Evolutionary conservation across 2,888 invertebrate genomes (phyloP), one percentile per base, ranked within the genome.

Genomic region (Machimus atricapillus): DNA sequence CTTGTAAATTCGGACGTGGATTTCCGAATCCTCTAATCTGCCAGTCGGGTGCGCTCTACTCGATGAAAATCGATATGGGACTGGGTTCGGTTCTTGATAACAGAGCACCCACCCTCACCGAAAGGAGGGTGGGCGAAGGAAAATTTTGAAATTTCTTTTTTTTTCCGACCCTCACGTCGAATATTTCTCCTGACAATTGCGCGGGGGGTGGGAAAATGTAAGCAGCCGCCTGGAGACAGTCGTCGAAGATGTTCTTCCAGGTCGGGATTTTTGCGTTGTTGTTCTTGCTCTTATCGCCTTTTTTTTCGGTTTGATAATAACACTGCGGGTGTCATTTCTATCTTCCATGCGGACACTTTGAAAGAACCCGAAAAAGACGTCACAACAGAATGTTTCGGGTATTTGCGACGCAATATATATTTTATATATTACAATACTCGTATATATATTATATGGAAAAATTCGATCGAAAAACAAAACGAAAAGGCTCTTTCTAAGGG

Each of bases 161-260:
- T 52, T 56, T 56, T 14, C 23, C 52, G 16, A 81, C 81, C 56
- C 81, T 27, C 81, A 81, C 52, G 52, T 34, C 56, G 31, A 23
- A 52, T 81, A 81, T 31, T 81, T 81, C 52, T 81, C 81, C 31
- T 81, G 81, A 52, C 79, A 79, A 43, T 79, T 79, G 81, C 40
- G 56, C 14, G 27, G 34, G 8, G n/a, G 56, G 52, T 31, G 4
- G 34, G 7, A 34, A 34, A 1, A 4, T 31, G 31, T 31, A 31
- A n/a, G 46, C 66, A 56, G 3, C 56, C 56, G 46, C 40, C 27
- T 56, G 52, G 34, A 81, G 52, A 46, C 31, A 46, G 34, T 76
- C n/a, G 37, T 76, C 76, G 76, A 76, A 76, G 66, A 66, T 66
- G 66, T 66, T 66, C 52, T 52, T 52, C 52, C 27, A 66, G 66